phyloP scores from a whole-genome alignment of 2,797 vertebrate genomes.

The Rhodeus uyekii region DNA sequence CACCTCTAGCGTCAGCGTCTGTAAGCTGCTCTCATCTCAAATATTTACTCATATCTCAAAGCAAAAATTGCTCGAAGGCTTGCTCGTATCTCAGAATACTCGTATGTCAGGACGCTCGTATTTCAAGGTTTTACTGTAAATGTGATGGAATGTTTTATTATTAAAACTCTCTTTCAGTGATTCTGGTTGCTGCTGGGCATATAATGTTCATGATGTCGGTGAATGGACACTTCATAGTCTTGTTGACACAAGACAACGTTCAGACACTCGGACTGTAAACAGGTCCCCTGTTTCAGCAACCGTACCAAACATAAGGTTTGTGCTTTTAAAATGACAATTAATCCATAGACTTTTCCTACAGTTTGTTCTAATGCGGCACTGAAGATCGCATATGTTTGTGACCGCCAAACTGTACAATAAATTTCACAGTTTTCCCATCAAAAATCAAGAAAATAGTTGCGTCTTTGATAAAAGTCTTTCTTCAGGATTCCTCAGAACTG shows the following conservation, averaged over 20 bases:
- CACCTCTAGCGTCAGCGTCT: too few species aligned
- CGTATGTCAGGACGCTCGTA: too few species aligned
- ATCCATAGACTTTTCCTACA: too few species aligned
- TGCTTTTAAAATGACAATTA: not conserved
- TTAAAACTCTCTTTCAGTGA: conserved; percentile 19
- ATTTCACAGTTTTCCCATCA: too few species aligned
- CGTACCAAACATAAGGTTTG: conserved; percentile 36
- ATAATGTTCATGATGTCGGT: conserved; percentile 28
- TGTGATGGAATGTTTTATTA: not conserved
- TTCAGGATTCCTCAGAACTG: too few species aligned
- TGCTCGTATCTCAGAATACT: too few species aligned
- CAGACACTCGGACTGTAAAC: conserved; percentile 32
- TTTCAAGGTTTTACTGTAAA: too few species aligned
- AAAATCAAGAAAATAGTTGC: too few species aligned
- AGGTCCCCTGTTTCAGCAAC: conserved; percentile 44
- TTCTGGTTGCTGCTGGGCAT: conserved; percentile 46
- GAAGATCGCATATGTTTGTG: not conserved
- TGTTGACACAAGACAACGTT: conserved; percentile 36
- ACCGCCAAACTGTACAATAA: not conserved
- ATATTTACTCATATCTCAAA: too few species aligned
- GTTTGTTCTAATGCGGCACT: not conserved
- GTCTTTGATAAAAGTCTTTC: too few species aligned
- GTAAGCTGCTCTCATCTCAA: too few species aligned
- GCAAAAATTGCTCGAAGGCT: too few species aligned
- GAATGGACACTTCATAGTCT: conserved; percentile 16